A percentile compares a stretch with the other conserved stretches of the same genome.
phyloP scores from a whole-genome alignment of 1,140 invertebrate genomes.

The Bombus superbus region DNA sequence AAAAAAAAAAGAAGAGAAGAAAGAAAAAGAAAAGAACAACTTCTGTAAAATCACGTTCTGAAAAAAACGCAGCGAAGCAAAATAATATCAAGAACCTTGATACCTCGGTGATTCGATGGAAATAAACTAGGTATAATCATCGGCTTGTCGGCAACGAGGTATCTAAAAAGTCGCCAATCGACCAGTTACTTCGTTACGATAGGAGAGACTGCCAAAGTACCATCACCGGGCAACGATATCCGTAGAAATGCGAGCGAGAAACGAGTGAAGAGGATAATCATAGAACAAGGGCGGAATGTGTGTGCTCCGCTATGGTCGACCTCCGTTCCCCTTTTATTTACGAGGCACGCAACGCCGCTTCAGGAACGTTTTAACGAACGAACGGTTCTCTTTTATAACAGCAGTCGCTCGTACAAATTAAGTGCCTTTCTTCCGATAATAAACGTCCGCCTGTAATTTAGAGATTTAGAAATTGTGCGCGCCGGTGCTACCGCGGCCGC shows the following conservation, averaged over 20 bases:
- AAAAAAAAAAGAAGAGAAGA: no score
- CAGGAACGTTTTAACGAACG: slow-evolving; percentile 63
- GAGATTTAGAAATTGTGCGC: slow-evolving; percentile 68
- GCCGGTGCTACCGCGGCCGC: slow-evolving; percentile 7
- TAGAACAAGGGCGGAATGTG: slow-evolving; percentile 32
- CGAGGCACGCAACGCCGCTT: slow-evolving; percentile 65
- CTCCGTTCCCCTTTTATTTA: slow-evolving; percentile 63
- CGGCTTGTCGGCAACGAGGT: neutral
- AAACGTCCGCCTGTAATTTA: slow-evolving; percentile 69
- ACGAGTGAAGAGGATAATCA: slow-evolving; percentile 3
- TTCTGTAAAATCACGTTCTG: neutral
- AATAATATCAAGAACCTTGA: neutral
- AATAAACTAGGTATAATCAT: neutral
- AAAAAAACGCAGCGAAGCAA: neutral
- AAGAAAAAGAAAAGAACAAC: neutral
- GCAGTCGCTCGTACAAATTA: slow-evolving; percentile 67
- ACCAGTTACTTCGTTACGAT: neutral
- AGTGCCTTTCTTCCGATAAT: slow-evolving; percentile 69
- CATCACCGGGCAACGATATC: neutral
- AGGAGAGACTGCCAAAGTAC: neutral
- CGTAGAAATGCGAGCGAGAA: no score
- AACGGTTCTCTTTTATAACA: slow-evolving; percentile 64
- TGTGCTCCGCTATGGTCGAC: slow-evolving; percentile 40
- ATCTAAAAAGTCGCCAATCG: neutral
- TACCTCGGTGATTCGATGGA: neutral